Conservation (phyloP, 2,113 vertebrate genomes). For the Nothocercus nigrocapillus region DNA sequence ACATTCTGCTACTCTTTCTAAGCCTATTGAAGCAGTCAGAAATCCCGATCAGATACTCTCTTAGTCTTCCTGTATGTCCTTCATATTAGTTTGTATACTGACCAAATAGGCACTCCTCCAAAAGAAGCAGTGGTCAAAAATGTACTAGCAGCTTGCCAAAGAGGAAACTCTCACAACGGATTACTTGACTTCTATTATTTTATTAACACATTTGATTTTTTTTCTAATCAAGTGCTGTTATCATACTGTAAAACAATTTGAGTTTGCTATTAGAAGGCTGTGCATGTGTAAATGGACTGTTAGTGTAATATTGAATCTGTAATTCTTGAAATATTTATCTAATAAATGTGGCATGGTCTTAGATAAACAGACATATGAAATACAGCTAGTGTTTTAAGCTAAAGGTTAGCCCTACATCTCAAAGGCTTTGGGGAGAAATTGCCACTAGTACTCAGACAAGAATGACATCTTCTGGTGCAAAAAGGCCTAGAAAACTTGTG, state of each 20-base stretch:
- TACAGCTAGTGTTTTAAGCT: neutral
- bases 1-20: neutral
- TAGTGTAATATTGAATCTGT: neutral
- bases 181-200: neutral
- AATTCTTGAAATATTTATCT: neutral
- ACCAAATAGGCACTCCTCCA: neutral
- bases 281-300: neutral
- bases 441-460: neutral
- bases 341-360: neutral
- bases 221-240: neutral
- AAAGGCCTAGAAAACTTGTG: neutral
- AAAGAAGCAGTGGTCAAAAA: neutral
- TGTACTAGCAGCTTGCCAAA: neutral
- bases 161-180: neutral
- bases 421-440: neutral
- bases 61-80: rapidly evolving
- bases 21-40: neutral
- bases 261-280: neutral
- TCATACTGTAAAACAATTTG: neutral
- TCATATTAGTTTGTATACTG: neutral
- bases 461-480: neutral
- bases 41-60: neutral
- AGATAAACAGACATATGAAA: neutral
- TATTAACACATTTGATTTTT: neutral
- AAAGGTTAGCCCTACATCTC: neutral